These are phyloP conservation scores for Murina feae DNA, from an alignment of 2,113 vertebrate genomes.

Conservation along the genomic window DNA sequence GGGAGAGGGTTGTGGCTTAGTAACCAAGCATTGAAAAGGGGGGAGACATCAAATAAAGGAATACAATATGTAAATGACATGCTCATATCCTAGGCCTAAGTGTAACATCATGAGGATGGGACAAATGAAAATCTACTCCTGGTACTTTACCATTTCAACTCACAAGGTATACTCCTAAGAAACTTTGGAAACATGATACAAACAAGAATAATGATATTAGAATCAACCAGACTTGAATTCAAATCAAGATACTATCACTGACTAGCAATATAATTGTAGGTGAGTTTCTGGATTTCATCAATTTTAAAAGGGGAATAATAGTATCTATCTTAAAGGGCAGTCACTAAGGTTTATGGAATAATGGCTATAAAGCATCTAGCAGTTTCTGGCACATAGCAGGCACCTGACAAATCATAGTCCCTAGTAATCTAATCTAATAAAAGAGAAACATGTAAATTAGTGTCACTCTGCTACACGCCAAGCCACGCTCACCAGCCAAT, in stretches of 20 bases:
- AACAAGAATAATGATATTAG: background rate
- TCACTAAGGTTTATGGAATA: background rate
- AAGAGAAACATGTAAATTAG: no score
- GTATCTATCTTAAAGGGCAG: background rate
- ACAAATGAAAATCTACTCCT: background rate
- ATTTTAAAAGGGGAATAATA: background rate
- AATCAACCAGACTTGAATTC: background rate
- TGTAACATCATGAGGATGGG: background rate
- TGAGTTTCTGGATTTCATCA: background rate
- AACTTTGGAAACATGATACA: background rate
- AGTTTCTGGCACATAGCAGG: background rate
- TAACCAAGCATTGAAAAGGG: background rate
- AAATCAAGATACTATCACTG: background rate
- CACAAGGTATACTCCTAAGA: background rate
- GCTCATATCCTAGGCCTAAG: background rate
- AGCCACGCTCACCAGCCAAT: no score
- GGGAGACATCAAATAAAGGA: background rate
- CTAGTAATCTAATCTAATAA: no score
- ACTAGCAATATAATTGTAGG: background rate
- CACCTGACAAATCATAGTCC: background rate
- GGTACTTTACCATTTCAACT: background rate
- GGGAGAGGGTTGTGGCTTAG: background rate
- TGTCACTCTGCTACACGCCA: no score
- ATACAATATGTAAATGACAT: background rate
- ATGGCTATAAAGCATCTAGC: background rate